phyloP scores from a whole-genome alignment of 1,140 invertebrate genomes.

The Choristoneura fumiferana region DNA sequence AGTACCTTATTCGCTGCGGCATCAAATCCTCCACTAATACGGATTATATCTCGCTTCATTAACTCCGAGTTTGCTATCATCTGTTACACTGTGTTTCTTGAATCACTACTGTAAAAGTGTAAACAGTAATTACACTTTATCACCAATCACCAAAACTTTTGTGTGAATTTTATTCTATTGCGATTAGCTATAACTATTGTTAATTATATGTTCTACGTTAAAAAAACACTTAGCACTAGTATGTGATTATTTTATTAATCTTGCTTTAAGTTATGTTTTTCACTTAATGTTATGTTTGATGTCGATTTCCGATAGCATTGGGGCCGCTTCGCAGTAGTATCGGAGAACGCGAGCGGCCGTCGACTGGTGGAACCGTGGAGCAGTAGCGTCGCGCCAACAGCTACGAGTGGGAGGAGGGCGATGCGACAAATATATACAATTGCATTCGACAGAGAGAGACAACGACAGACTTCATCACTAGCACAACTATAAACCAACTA shows the following conservation, averaged over 20 bases:
- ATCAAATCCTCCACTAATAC: constrained; percentile 56
- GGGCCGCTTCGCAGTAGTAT: constrained; percentile 27
- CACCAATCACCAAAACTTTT: constrained; percentile 59
- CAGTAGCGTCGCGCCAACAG: constrained; percentile 48
- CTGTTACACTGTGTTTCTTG: constrained; percentile 40
- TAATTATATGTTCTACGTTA: not conserved
- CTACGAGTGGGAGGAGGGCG: constrained; percentile 54
- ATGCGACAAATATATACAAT: constrained; percentile 48
- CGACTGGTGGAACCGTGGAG: constrained; percentile 60
- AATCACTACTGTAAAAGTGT: constrained; percentile 43
- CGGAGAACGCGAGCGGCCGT: constrained; percentile 53
- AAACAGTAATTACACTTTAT: constrained; percentile 39
- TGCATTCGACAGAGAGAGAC: constrained; percentile 42
- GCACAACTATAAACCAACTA: constrained; percentile 66
- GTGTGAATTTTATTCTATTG: constrained; percentile 19
- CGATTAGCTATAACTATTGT: not conserved
- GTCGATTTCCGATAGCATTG: constrained; percentile 33
- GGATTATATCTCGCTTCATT: constrained; percentile 51
- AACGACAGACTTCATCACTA: constrained; percentile 42
- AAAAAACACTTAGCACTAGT: not conserved
- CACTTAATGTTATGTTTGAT: constrained; percentile 21
- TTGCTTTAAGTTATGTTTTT: constrained; percentile 28
- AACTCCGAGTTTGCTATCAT: constrained; percentile 28
- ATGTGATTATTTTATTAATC: constrained; percentile 18
- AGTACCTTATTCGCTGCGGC: constrained; percentile 68